phyloP scores from a whole-genome alignment of 2,797 vertebrate species.

The Cyprinella venusta region DNA sequence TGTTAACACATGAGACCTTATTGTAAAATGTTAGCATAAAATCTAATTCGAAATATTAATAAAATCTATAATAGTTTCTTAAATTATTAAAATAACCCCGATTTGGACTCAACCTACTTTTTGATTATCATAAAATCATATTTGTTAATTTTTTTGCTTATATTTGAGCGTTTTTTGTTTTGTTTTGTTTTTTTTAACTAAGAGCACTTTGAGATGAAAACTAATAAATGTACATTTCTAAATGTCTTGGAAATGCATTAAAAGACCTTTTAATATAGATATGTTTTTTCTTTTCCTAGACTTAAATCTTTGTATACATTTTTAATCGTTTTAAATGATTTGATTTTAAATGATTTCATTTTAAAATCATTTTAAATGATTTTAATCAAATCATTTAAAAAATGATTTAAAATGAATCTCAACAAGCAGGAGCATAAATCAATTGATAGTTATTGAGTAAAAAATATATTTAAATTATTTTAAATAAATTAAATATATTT shows the following conservation, averaged over 20 bases:
- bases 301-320: not conserved
- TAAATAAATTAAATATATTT: not conserved
- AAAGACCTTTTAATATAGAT: not conserved
- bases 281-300: not conserved
- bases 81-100: not conserved
- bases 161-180: not conserved
- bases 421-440: not conserved
- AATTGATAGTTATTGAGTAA: not conserved
- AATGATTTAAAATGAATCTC: not conserved
- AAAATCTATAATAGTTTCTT: not conserved
- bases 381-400: no score
- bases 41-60: not conserved
- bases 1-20: no score
- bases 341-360: no score
- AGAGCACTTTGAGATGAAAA: not conserved
- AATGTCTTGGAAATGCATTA: not conserved
- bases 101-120: not conserved
- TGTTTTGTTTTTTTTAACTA: no score
- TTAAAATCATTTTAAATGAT: no score
- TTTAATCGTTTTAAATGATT: no score
- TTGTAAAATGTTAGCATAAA: not conserved
- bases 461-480: not conserved
- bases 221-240: not conserved
- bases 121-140: not conserved
- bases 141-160: not conserved